Evolutionary conservation across 2,888 invertebrate genomes (phyloP).

Genomic region (Pegoplata infirma): DNA sequence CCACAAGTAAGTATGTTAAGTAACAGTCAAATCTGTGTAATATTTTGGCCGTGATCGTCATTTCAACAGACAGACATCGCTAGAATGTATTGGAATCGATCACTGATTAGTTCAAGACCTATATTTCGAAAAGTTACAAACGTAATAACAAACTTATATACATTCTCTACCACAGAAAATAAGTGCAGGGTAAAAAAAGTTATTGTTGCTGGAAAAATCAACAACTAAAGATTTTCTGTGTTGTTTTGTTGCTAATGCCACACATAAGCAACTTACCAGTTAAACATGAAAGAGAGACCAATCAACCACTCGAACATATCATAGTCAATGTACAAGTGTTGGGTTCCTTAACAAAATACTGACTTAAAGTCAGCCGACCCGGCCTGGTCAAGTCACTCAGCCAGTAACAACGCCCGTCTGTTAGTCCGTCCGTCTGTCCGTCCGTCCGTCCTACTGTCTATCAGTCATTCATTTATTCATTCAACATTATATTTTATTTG

Average conservation of each 20-base stretch:
- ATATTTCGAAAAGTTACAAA: no score
- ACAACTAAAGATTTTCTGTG: neutral
- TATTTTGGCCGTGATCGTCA: no score
- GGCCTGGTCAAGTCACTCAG: neutral
- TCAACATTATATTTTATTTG: conserved; percentile 26
- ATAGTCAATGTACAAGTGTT: neutral
- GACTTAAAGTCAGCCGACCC: conserved; percentile 20
- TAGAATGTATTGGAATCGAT: no score
- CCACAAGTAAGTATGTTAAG: no score
- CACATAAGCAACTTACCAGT: neutral
- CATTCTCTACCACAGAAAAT: no score
- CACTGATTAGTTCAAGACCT: no score
- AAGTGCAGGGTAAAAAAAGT: no score
- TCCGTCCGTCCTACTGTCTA: conserved; percentile 2
- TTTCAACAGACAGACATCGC: no score
- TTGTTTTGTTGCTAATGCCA: conserved; percentile 20
- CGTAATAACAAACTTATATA: no score
- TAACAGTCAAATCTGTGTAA: no score
- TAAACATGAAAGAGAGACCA: neutral
- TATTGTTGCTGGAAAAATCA: conserved; percentile 6
- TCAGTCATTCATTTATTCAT: conserved; percentile 40
- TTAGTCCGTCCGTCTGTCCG: conserved; percentile 2
- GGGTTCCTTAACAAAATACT: conserved; percentile 10
- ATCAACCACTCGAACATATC: neutral
- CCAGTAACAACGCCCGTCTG: neutral